A percentile compares a stretch with the other conserved stretches of the same genome.
Conservation (phyloP, 2,888 invertebrate species). For the Anthophora plumipes region DNA sequence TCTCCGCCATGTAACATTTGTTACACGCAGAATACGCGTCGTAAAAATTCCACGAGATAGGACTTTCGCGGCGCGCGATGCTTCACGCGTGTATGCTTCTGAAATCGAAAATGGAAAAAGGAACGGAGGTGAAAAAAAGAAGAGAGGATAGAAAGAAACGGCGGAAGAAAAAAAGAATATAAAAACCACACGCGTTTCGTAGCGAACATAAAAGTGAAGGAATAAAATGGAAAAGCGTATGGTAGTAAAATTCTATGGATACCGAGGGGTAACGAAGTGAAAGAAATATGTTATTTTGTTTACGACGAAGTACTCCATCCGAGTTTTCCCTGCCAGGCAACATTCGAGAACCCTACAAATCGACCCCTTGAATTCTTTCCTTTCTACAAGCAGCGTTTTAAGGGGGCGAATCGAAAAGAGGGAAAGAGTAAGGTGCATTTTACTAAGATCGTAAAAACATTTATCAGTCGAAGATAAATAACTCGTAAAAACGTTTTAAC, state of each 20-base stretch:
- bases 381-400: not conserved
- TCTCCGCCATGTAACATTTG: not conserved
- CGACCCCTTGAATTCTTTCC: not conserved
- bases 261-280: slow-evolving; percentile 43
- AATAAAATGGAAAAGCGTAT: slow-evolving; percentile 20
- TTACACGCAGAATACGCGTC: not conserved
- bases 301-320: not conserved
- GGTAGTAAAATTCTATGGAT: slow-evolving; percentile 27
- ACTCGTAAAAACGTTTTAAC: not conserved
- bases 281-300: slow-evolving; percentile 20
- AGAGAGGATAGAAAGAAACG: not conserved
- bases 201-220: not conserved
- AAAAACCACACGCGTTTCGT: slow-evolving; percentile 10
- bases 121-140: not conserved
- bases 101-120: slow-evolving; percentile 36
- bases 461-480: slow-evolving; percentile 2
- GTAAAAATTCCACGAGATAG: slow-evolving; percentile 38
- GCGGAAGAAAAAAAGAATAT: not conserved
- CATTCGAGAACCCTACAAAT: not conserved
- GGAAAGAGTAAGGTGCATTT: not conserved
- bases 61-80: slow-evolving; percentile 10
- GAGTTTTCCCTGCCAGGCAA: not conserved
- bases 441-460: slow-evolving; percentile 13
- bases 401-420: not conserved
- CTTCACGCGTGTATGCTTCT: not conserved